These are phyloP conservation scores for Orycteropus afer DNA, from an alignment of 2,113 vertebrate genomes.

Conservation along the genomic window DNA sequence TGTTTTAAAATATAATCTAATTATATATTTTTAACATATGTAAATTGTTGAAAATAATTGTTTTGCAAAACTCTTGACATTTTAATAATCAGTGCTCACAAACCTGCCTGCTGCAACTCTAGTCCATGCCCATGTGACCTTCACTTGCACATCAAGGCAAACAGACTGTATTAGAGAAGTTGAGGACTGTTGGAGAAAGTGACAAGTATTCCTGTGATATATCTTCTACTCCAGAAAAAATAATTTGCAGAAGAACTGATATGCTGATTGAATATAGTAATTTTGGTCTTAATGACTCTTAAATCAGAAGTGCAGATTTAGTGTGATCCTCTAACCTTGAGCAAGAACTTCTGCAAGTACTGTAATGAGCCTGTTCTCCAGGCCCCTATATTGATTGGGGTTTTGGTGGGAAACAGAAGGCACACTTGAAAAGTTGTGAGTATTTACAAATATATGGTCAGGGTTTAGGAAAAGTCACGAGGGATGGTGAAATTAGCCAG, in stretches of 20 bases:
- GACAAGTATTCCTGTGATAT: not conserved
- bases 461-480: not conserved
- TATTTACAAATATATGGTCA: not conserved
- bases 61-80: slow-evolving; percentile 28
- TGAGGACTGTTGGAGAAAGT: not conserved
- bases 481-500: not conserved
- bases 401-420: not conserved
- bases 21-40: not conserved
- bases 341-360: not conserved
- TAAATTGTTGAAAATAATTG: not conserved
- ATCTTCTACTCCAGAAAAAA: slow-evolving; percentile 37
- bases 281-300: not conserved
- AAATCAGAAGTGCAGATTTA: not conserved
- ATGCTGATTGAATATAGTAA: not conserved
- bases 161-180: not conserved
- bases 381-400: not conserved
- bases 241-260: not conserved
- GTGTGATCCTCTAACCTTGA: not conserved
- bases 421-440: not conserved
- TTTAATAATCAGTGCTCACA: not conserved
- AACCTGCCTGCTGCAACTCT: not conserved
- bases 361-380: not conserved
- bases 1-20: not conserved
- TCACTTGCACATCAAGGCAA: not conserved
- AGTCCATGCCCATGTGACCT: not conserved